Evolutionary conservation across 2,113 vertebrate species (phyloP).

Genomic region (Nematolebias whitei): DNA sequence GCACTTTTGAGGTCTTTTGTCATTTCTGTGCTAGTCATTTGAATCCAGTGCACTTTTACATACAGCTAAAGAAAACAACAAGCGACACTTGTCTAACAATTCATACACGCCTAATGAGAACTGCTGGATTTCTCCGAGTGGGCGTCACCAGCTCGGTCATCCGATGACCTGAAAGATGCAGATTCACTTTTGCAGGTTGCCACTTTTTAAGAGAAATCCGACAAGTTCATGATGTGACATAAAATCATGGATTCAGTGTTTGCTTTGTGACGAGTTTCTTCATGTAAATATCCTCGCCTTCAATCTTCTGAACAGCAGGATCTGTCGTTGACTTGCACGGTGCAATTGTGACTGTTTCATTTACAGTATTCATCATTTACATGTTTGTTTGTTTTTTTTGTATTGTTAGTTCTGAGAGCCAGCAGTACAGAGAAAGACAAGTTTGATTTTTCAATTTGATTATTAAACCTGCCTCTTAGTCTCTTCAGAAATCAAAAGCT

Average conservation of each 20-base stretch:
- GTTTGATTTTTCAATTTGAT: background rate
- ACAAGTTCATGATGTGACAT: background rate
- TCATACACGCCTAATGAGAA: background rate
- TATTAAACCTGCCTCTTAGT: slow-evolving; percentile 8
- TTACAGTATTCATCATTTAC: slow-evolving; percentile 12
- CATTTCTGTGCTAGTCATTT: slow-evolving; percentile 48
- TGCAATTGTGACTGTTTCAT: slow-evolving; percentile 16
- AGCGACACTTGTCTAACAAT: background rate
- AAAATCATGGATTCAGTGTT: slow-evolving; percentile 10
- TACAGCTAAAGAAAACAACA: background rate
- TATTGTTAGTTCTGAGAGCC: slow-evolving; percentile 23
- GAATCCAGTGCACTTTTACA: slow-evolving; percentile 51
- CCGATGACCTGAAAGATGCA: slow-evolving; percentile 8
- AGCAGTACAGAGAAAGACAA: slow-evolving; percentile 8
- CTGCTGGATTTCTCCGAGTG: background rate
- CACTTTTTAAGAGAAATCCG: slow-evolving; percentile 8
- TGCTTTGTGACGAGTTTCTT: slow-evolving; percentile 16
- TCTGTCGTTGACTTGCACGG: slow-evolving; percentile 52
- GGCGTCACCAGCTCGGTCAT: background rate
- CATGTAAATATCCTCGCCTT: slow-evolving; percentile 57
- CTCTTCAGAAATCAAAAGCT: slow-evolving; percentile 7
- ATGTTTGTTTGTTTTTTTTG: too few relatives aligned
- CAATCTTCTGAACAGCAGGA: slow-evolving; percentile 66
- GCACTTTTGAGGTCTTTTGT: slow-evolving; percentile 60
- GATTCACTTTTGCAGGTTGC: slow-evolving; percentile 4